These are phyloP conservation scores for Gymnoscopelus braueri DNA, from an alignment of 2,797 vertebrate species.

Conservation along the genomic window DNA sequence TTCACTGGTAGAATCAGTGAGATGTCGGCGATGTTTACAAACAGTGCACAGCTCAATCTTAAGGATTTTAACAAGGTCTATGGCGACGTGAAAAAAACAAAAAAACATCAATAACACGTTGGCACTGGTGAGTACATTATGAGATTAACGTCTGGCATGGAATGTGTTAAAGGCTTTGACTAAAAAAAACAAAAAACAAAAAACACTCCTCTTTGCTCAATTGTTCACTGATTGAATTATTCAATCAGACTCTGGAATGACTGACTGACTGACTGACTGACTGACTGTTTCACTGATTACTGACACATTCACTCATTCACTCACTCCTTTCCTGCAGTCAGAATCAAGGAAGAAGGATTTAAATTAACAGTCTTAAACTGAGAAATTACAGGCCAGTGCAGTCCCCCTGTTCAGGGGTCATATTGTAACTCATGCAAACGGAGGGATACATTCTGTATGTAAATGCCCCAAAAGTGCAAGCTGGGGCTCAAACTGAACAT, in stretches of 20 bases:
- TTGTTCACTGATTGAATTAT: too few relatives aligned
- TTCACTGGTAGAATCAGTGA: too few relatives aligned
- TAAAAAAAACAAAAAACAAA: slow-evolving; percentile 31
- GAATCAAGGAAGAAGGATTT: slow-evolving; percentile 31
- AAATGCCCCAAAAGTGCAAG: slow-evolving; percentile 68
- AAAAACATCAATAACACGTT: too few relatives aligned
- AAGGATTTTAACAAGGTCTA: too few relatives aligned
- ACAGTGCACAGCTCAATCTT: too few relatives aligned
- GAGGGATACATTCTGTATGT: slow-evolving; percentile 65
- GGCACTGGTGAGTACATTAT: too few relatives aligned
- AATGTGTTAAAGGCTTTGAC: slow-evolving; percentile 33
- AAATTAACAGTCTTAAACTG: slow-evolving; percentile 28
- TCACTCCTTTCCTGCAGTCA: slow-evolving; percentile 19
- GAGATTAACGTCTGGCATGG: too few relatives aligned
- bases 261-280: too few relatives aligned
- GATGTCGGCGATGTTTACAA: too few relatives aligned
- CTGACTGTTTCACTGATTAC: too few relatives aligned
- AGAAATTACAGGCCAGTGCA: slow-evolving; percentile 42
- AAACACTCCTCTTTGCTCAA: not conserved
- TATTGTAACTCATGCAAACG: slow-evolving; percentile 73
- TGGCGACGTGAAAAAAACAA: too few relatives aligned
- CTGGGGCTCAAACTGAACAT: slow-evolving; percentile 66
- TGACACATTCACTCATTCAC: not conserved
- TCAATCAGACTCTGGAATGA: too few relatives aligned
- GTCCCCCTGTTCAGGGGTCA: slow-evolving; percentile 64